Conservation (phyloP, 2,888 invertebrate species). For the Myathropa florea region DNA sequence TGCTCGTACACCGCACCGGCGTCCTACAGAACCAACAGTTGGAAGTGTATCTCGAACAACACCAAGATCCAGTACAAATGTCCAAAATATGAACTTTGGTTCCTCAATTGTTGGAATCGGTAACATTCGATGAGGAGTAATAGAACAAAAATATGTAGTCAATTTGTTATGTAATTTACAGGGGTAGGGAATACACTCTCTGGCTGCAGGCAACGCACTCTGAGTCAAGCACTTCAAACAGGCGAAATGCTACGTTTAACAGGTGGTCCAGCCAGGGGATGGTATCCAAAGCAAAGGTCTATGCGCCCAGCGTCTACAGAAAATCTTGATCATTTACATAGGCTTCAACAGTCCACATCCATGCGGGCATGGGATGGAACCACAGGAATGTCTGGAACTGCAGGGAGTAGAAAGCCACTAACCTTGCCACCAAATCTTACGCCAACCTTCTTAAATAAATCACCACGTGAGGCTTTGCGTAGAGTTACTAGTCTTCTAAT, state of each 20-base stretch:
- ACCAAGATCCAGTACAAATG: conserved; percentile 82
- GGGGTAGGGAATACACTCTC: conserved; percentile 81
- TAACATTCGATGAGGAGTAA: conserved; percentile 40
- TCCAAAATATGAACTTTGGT: conserved; percentile 79
- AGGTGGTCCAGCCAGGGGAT: conserved; percentile 91
- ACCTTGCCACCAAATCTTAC: conserved; percentile 94
- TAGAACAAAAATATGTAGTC: background rate
- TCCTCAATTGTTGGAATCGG: conserved; percentile 80
- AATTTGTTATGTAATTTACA: conserved; percentile 32
- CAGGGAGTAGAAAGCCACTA: conserved; percentile 87
- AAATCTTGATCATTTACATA: conserved; percentile 88
- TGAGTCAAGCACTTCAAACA: conserved; percentile 84
- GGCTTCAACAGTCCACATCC: conserved; percentile 78
- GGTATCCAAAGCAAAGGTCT: conserved; percentile 88
- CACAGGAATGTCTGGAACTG: conserved; percentile 81
- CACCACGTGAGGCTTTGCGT: conserved; percentile 91
- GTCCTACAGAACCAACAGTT: conserved; percentile 81
- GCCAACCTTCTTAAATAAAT: conserved; percentile 94
- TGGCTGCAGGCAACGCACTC: conserved; percentile 81
- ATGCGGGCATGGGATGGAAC: conserved; percentile 81
- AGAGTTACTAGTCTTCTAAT: conserved; percentile 94
- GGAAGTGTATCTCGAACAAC: conserved; percentile 82
- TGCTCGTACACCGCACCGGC: conserved; percentile 89
- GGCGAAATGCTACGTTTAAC: conserved; percentile 90
- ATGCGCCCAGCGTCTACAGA: conserved; percentile 92